phyloP scores from a whole-genome alignment of 2,888 invertebrate species.

The Tinea trinotella region DNA sequence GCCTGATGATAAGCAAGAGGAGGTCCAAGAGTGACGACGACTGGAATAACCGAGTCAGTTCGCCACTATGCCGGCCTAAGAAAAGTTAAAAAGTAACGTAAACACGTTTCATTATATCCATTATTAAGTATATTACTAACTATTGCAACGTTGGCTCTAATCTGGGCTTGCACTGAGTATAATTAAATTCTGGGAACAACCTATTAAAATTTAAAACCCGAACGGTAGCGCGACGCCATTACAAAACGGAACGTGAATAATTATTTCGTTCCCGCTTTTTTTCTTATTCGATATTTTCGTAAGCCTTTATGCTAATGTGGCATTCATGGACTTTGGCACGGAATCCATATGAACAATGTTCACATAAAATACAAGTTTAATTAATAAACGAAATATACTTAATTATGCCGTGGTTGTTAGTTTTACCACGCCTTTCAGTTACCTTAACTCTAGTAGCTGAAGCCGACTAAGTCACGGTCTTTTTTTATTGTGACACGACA shows the following conservation, averaged over 20 bases:
- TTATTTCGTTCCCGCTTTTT: constrained; percentile 70
- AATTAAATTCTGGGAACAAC: constrained; percentile 71
- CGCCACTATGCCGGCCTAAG: not conserved
- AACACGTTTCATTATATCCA: constrained; percentile 48
- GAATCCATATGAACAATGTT: constrained; percentile 64
- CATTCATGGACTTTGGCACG: constrained; percentile 60
- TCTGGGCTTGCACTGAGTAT: constrained; percentile 56
- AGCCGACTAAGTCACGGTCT: too few relatives aligned
- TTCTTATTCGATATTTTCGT: constrained; percentile 61
- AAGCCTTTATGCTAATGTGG: constrained; percentile 55
- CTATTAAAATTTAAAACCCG: constrained; percentile 68
- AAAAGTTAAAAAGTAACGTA: not conserved
- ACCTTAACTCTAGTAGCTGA: too few relatives aligned
- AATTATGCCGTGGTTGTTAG: too few relatives aligned
- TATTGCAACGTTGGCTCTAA: constrained; percentile 56
- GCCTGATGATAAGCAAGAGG: too few relatives aligned
- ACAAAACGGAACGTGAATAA: constrained; percentile 70
- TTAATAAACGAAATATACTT: too few relatives aligned
- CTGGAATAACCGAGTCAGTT: too few relatives aligned
- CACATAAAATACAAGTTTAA: constrained; percentile 48
- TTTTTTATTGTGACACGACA: too few relatives aligned
- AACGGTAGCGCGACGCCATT: constrained; percentile 70
- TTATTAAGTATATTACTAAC: constrained; percentile 68
- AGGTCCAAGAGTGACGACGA: too few relatives aligned
- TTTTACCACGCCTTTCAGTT: too few relatives aligned